Percentiles rank a stretch among this genome's conserved stretches.
Conservation (phyloP, 1,140 invertebrate genomes). For the Centruroides sculpturatus region DNA sequence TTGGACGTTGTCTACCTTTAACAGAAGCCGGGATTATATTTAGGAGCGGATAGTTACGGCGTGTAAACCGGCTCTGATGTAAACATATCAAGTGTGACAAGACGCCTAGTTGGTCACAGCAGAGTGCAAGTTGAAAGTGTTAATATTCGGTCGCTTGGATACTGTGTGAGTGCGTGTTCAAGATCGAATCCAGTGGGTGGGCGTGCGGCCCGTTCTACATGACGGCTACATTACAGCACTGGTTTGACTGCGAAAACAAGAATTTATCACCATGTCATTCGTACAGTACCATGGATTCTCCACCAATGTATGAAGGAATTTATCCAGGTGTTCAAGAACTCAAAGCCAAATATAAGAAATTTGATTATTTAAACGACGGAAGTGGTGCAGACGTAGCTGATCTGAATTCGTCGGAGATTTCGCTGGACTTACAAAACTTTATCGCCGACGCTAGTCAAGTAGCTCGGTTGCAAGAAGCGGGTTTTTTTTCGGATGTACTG, state of each 20-base stretch:
- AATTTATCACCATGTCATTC: constrained; percentile 14
- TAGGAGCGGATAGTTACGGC: too few relatives aligned
- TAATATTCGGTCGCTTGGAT: too few relatives aligned
- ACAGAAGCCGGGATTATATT: too few relatives aligned
- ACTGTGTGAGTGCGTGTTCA: too few relatives aligned
- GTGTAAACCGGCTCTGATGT: too few relatives aligned
- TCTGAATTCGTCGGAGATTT: constrained; percentile 17
- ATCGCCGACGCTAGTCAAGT: constrained; percentile 3
- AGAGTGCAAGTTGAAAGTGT: too few relatives aligned
- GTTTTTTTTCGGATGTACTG: background rate
- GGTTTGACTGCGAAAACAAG: constrained; percentile 7
- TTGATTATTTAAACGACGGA: constrained; percentile 1
- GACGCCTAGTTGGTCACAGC: too few relatives aligned
- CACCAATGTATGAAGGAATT: constrained; percentile 14
- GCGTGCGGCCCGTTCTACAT: constrained; percentile 1
- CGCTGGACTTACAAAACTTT: constrained; percentile 19
- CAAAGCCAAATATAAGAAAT: background rate
- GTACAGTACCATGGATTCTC: constrained; percentile 13
- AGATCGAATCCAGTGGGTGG: too few relatives aligned
- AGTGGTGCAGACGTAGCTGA: constrained; percentile 15
- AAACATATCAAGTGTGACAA: too few relatives aligned
- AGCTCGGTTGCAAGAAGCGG: background rate
- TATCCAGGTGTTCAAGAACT: background rate
- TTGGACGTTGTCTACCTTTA: too few relatives aligned
- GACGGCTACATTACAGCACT: constrained; percentile 12